Evolutionary conservation across 2,797 vertebrate species (phyloP), one percentile per base, ranked within the genome.

Genomic region (Syndactyla subalaris): DNA sequence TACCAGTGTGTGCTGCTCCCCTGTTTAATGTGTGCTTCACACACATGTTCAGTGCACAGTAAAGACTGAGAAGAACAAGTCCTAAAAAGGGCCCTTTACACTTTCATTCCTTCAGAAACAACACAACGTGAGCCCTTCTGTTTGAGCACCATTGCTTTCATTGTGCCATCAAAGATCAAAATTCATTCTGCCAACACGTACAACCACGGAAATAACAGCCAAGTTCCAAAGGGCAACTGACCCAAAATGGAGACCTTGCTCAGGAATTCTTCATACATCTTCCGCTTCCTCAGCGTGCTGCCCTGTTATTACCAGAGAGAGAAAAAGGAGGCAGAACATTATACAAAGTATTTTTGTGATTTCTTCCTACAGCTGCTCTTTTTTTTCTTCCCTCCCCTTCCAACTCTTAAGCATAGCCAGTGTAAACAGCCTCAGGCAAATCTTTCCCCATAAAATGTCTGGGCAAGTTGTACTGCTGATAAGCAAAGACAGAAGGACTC

Each of bases 241-340:
- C 99, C 99, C 70, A 99, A 98, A 97, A 99, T 99, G 98, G 99
- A 99, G 93, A 99, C 99, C 92, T 99, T 99, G 98, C 99, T 99
- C 67, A 99, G 98, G 97, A 99, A 99, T 89, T 99, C 99, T 98
- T 99, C 99, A 6, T 99, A 99, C 99, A 99, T 99, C 98, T 99
- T 99, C 96, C 99, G 98, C 97, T 99, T 99, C 93, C 99, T 98
- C 98, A 99, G 95, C 0, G 99, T 99, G 98, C 99, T 99, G 87
- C 99, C 99, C 99, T 99, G 98, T 92, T 96, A 39, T 90, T 85
- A 92, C 84, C 84, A 77, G 67, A 92, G 93, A 90, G 91, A 97
- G 67, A 95, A 38, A 92, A 39, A 92, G 49, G 84, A 91, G 65
- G 83, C 43, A 91, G n/a, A 72, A 68, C 51, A n/a, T 88, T 67